A percentile compares a stretch with the other conserved stretches of the same genome.
These are phyloP conservation scores for Pangasius sanitwongsei DNA, from an alignment of 2,797 vertebrate species.

Conservation along the genomic window DNA sequence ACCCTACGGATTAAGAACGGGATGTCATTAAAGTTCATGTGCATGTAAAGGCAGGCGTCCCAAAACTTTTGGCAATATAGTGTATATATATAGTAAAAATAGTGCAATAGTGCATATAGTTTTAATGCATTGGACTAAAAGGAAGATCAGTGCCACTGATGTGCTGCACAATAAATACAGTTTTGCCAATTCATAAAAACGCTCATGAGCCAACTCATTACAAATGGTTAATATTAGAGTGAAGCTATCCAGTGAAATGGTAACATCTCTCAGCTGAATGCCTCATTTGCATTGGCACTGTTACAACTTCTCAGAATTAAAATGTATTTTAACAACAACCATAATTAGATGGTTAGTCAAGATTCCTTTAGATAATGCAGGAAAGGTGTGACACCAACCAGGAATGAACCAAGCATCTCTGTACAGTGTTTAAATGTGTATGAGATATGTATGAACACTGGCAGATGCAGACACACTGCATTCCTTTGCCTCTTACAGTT, in stretches of 20 bases:
- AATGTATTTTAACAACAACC: neutral
- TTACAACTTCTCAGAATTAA: neutral
- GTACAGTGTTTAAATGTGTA: slow-evolving; percentile 7
- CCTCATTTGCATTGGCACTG: neutral
- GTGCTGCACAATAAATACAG: neutral
- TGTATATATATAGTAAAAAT: too few species aligned
- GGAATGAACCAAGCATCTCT: slow-evolving; percentile 11
- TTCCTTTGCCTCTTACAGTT: slow-evolving; percentile 40
- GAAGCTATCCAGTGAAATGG: neutral
- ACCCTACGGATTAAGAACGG: too few species aligned
- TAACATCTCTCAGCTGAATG: neutral
- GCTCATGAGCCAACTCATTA: neutral
- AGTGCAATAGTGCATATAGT: too few species aligned
- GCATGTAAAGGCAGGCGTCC: too few species aligned
- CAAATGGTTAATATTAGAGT: neutral
- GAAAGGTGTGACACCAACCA: slow-evolving; percentile 18
- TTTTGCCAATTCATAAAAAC: neutral
- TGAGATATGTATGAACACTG: neutral
- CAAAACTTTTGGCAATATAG: too few species aligned
- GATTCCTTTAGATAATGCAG: slow-evolving; percentile 9
- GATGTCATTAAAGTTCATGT: too few species aligned
- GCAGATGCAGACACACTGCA: slow-evolving; percentile 26
- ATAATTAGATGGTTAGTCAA: slow-evolving; percentile 5
- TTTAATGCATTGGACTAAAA: too few species aligned
- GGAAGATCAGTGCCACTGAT: too few species aligned